Base-by-base conservation (phyloP, 2,888 invertebrate genomes). In the Pristionchus mayeri region DNA sequence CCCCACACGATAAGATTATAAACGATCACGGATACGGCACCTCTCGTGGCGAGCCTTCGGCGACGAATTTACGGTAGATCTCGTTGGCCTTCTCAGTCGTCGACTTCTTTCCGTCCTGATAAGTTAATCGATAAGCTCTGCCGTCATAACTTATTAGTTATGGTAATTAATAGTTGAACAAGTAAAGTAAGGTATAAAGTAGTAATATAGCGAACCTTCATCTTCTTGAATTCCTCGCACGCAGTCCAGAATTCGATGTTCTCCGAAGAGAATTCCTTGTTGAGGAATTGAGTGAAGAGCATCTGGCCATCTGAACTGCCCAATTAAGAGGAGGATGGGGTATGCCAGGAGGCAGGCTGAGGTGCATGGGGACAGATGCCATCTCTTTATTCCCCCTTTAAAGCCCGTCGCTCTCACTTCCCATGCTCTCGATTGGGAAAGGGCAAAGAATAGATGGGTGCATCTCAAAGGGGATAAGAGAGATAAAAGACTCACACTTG, bases 211-310 rank as follows among this genome's bases (percentile, higher is more conserved):
- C 34, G n/a, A 13, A 84, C 84, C 84, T 92, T 92, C 89, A 92
- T 89, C 84, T 89, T 90, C 84, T 91, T 92, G 88, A 89, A 92
- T 81, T 92, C 90, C 63, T 92, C 91, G 63, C 90, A 88, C 52
- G 91, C 90, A 24, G 86, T 63, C 89, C 90, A 91, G 81, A 92
- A 92, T 60, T 92, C 91, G 81, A 92, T 86, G 84, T 92, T 92
- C 85, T 92, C 92, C 34, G 87, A 88, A 71, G 88, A 88, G 86
- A 90, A 88, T 85, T 92, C 91, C 52, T 88, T 89, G 84, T 88
- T 86, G 76, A 92, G 84, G 57, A 92, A 92, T 79, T 90, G 89
- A 0, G 89, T 88, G 88, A 92, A 92, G 54, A 92, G 86, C 27
- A 87, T 85, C 76, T 88, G 87, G 63, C 92, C 92, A 79, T 86